Evolutionary conservation across 1,140 invertebrate genomes (phyloP), one percentile per base, ranked within the genome.

Genomic region (Panagrolaimus sp.): DNA sequence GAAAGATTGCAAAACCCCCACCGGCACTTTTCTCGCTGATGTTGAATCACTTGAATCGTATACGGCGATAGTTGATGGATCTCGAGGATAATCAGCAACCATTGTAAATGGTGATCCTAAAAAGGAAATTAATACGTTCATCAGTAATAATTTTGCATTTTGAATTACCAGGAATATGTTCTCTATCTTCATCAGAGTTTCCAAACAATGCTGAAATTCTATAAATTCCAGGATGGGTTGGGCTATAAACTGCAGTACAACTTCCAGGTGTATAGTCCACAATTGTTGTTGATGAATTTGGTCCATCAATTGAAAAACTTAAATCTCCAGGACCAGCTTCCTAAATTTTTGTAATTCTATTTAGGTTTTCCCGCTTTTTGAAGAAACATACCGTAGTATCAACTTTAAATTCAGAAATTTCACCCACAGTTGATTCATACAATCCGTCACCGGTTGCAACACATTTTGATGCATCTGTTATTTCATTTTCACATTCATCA

Each of bases 301-400:
- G 52, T 10, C 52, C 52, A 28, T 28, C 21, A 21, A 58, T 58
- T 12, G 52, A 21, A 21, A 58, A 58, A 8, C 21, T 28, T 21
- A 58, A 28, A 58, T 58, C 52, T 5, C 52, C 52, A 12, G 21
- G 10, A 4, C 52, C 52, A 21, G 52, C 52, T 58, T 58, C 52
- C 52, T 58, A 14, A n/a, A 58, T 26, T 58, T 21, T 58, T n/a
- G 2, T 26, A 2, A 21, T 38, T 38, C 32, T 4, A 38, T 4
- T 58, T 26, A 2, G 15, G 9, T 58, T 21, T 26, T 6, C 8
- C 3, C 12, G 52, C 14, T 58, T 58, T 55, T 55, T 1, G 52
- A 58, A 58, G 7, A 52, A 58, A 58, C 52, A 26, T 12, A 58
- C 52, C 52, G 52, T 26, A n/a, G 52, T 58, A 21, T 58, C n/a